A percentile compares a stretch with the other conserved stretches of the same genome.
Conservation (phyloP, 2,888 invertebrate genomes). For the Sphaeridia pumilis region DNA sequence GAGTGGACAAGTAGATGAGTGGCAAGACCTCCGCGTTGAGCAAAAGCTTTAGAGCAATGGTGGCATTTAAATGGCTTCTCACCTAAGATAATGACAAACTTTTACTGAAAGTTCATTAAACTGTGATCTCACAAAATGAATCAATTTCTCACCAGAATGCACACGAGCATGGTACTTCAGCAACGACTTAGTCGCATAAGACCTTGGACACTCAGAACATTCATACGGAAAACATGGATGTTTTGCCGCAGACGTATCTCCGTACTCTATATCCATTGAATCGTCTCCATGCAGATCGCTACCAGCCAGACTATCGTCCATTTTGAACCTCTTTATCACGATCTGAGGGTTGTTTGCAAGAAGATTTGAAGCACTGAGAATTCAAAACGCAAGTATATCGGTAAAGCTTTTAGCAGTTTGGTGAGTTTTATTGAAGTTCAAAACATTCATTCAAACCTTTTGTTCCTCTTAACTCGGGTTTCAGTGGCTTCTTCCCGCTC, state of each 20-base stretch:
- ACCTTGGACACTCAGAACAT: constrained; percentile 29
- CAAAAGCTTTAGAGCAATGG: constrained; percentile 29
- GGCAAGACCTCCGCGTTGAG: constrained; percentile 30
- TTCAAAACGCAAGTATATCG: too few relatives aligned
- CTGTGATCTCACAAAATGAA: constrained; percentile 8
- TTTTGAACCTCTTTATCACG: too few relatives aligned
- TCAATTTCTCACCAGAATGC: constrained; percentile 28
- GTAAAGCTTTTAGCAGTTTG: too few relatives aligned
- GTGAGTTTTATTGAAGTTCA: too few relatives aligned
- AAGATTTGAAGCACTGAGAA: too few relatives aligned
- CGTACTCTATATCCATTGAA: too few relatives aligned
- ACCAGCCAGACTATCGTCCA: too few relatives aligned
- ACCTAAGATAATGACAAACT: constrained; percentile 11
- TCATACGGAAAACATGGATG: too few relatives aligned
- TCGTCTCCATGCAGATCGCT: too few relatives aligned
- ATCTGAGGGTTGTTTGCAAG: too few relatives aligned
- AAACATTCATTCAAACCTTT: too few relatives aligned
- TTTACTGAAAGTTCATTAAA: constrained; percentile 14
- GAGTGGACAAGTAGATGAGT: constrained; percentile 32
- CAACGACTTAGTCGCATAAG: constrained; percentile 24
- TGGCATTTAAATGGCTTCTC: constrained; percentile 30
- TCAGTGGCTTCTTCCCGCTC: not conserved
- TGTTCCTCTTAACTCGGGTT: not conserved
- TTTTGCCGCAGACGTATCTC: too few relatives aligned
- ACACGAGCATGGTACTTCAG: constrained; percentile 28